A percentile compares a stretch with the other conserved stretches of the same genome.
Evolutionary conservation across 2,113 vertebrate genomes (phyloP).

Genomic region (Scophthalmus maximus): DNA sequence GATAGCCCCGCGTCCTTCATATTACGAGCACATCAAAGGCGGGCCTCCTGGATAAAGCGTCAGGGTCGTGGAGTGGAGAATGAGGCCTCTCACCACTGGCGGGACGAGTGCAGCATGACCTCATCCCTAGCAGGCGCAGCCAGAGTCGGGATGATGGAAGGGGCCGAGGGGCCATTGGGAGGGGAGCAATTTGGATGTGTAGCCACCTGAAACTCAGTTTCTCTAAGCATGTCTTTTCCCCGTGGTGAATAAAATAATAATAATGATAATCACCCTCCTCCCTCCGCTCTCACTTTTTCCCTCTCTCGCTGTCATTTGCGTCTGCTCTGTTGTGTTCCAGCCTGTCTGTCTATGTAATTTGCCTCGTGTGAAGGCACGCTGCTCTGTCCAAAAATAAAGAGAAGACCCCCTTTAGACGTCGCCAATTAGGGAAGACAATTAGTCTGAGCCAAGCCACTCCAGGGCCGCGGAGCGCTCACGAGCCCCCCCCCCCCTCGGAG

Average conservation of each 20-base stretch:
- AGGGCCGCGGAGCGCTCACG: slow-evolving; percentile 86
- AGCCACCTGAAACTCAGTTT: slow-evolving; percentile 77
- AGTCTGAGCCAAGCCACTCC: slow-evolving; percentile 89
- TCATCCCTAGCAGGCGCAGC: slow-evolving; percentile 79
- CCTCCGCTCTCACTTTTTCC: slow-evolving; percentile 50
- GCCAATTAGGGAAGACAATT: slow-evolving; percentile 98
- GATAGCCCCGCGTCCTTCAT: slow-evolving; percentile 85
- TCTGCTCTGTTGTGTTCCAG: slow-evolving; percentile 65
- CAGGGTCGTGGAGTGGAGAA: slow-evolving; percentile 73
- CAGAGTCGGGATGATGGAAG: slow-evolving; percentile 75
- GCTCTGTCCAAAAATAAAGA: slow-evolving; percentile 89
- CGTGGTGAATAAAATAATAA: slow-evolving; percentile 70
- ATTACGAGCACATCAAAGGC: slow-evolving; percentile 87
- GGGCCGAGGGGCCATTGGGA: slow-evolving; percentile 47
- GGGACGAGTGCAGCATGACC: slow-evolving; percentile 83
- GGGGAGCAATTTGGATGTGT: slow-evolving; percentile 73
- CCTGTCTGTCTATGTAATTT: slow-evolving; percentile 85
- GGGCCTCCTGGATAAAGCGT: slow-evolving; percentile 69
- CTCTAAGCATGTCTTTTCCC: slow-evolving; percentile 71
- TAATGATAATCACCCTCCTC: slow-evolving; percentile 61
- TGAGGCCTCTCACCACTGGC: slow-evolving; percentile 77
- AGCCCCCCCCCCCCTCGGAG: slow-evolving; percentile 76
- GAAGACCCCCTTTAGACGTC: slow-evolving; percentile 91
- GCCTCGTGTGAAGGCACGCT: slow-evolving; percentile 81
- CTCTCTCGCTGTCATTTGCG: slow-evolving; percentile 59